Base-by-base conservation (phyloP, 2,797 vertebrate genomes). In the Esox masquinongy region DNA sequence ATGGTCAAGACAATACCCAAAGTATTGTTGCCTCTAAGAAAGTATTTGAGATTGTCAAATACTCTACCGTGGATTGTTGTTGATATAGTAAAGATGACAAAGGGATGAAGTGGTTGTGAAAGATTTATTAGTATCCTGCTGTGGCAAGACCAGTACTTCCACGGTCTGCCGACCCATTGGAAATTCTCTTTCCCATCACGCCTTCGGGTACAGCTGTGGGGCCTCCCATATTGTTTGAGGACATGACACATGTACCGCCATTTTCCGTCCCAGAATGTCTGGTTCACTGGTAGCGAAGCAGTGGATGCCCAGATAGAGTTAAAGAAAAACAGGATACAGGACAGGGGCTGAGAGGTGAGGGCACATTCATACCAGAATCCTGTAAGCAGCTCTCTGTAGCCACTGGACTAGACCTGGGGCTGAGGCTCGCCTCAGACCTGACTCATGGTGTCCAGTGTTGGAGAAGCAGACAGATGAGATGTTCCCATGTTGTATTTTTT, bases 391-490 rank as follows among this genome's bases (percentile, higher is more conserved):
- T 53, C 47, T 24, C 36, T 26, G 5, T 39, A 17, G 19, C 68
- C 53, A n/a, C 74, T 22, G 67, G 29, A 66, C 80, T 83, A 66
- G 74, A 84, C 68, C 59, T 49, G 87, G 88, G 87, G 6, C 15
- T 39, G 29, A n/a, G 74, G 86, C 83, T 86, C 86, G 82, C 83
- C 77, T 86, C 78, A 80, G 72, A 70, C 88, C 75, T 82, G 84
- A 88, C 77, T 84, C 36, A 76, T 74, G 84, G 87, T 87, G 82
- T 90, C 86, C 80, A 84, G 79, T 88, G 84, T 85, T 88, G 87
- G 91, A 92, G 88, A 92, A 92, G 77, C 84, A 83, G 91, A 91
- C 87, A 91, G 87, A 50, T 90, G 90, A 93, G 89, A 93, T 83
- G 74, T 91, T 92, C 88, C 88, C 92, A 90, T 86, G 88, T 90